These are phyloP conservation scores for Papilio aristodemus DNA, from an alignment of 1,140 invertebrate genomes.

Conservation along the genomic window DNA sequence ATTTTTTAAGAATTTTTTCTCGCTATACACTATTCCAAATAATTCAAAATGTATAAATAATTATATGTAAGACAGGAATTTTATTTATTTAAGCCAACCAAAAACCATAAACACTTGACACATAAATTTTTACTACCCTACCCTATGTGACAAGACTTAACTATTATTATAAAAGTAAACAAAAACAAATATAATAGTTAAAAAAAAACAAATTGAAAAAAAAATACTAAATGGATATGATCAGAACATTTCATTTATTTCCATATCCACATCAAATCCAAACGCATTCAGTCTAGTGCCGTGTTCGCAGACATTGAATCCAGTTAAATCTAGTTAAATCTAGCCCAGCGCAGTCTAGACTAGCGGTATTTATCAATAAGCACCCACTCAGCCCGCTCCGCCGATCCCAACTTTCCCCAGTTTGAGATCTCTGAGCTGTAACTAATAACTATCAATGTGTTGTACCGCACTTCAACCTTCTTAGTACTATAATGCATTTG, in stretches of 20 bases:
- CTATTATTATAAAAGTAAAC: too few relatives aligned
- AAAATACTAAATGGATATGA: not conserved
- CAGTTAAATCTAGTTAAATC: constrained; percentile 27
- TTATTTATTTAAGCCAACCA: too few relatives aligned
- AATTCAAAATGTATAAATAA: too few relatives aligned
- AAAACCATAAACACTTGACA: too few relatives aligned
- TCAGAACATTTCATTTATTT: not conserved
- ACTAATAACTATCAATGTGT: constrained; percentile 56
- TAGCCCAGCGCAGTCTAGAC: constrained; percentile 29
- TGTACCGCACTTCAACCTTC: constrained; percentile 34
- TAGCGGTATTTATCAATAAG: constrained; percentile 52
- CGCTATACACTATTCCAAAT: too few relatives aligned
- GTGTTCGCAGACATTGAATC: not conserved
- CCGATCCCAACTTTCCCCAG: constrained; percentile 63
- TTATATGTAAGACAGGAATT: too few relatives aligned
- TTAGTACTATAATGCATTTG: constrained; percentile 40
- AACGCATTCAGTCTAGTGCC: not conserved
- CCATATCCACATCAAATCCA: not conserved
- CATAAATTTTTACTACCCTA: too few relatives aligned
- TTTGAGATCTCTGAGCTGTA: constrained; percentile 60
- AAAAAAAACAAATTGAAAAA: too few relatives aligned
- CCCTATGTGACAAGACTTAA: too few relatives aligned
- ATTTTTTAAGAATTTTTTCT: too few relatives aligned
- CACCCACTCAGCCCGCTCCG: constrained; percentile 42
- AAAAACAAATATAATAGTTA: too few relatives aligned